Base-by-base conservation (phyloP, 2,888 invertebrate species). In the Thelaira solivaga region DNA sequence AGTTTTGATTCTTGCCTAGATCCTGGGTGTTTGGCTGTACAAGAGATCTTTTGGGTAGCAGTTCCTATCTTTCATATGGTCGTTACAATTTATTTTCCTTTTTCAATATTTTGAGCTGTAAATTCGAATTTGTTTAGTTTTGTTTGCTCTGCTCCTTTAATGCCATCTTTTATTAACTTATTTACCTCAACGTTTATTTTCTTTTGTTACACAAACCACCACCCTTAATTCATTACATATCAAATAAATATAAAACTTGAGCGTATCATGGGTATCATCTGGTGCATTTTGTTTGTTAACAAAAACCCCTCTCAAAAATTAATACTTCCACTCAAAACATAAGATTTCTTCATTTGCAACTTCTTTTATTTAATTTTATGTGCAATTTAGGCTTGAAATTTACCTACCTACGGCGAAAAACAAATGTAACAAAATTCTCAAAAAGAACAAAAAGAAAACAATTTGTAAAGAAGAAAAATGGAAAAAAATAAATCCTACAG, bases 251-350 rank as follows among this genome's bases (percentile, higher is more conserved):
- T 45, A 31, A 74, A 29, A 29, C 67, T 39, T 36, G 61, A 13
- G 5, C 61, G 34, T 74, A 74, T 74, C 74, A 74, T 74, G n/a
- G n/a, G n/a, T n/a, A 43, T 74, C 74, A 67, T 67, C 67, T 67
- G 67, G 31, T 61, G 29, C 20, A 57, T 51, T 59, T 53, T 67
- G 53, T 74, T 74, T 55, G 55, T n/a, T n/a, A n/a, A 43, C 45
- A 10, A 43, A 76, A 57, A 57, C 64, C 76, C 75, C 45, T 62
- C 69, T 34, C n/a, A 24, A 53, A 74, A 69, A 75, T 68, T 69
- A 68, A 68, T 68, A 62, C 75, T 26, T 31, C 68, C 68, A 62
- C 68, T 75, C 68, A 69, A 75, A 68, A 75, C 75, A 75, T 62
- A 62, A 62, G 75, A 62, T 75, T 68, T 68, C 4, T n/a, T 36